Base-by-base conservation (phyloP, 30 jellyfish, hydroid and myxozoan genomes). In the Pelagia noctiluca region DNA sequence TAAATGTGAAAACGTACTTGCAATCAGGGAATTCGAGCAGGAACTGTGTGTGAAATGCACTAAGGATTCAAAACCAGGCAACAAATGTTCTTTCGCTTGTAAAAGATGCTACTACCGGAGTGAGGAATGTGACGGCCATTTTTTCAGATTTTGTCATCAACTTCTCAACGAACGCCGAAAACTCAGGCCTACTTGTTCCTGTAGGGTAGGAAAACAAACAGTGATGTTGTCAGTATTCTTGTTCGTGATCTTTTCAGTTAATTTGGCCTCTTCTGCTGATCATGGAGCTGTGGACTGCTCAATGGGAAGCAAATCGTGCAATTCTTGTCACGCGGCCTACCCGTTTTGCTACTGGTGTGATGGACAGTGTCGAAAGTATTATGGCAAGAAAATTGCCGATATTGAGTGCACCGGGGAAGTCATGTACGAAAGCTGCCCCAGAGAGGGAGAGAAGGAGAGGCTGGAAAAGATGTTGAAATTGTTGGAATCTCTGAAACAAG, bases 291-390 rank as follows among this genome's bases (percentile, higher is more conserved):
- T 72, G 25, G 94, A 75, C 36, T 75, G 94, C 19, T 26, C 83
- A 0, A 72, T 72, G 88, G 77, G 94, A 38, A 64, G 88, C 71
- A 84, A 79, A 11, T 73, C 94, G 25, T 84, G 94, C 35, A 88
- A 72, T 30, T 73, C 88, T 0, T 84, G 94, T 50, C 94, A 47
- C 32, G 88, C 94, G 13, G 94, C 83, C 24, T 82, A 82, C 25
- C 92, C 92, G 3, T 70, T 82, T 75, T 82, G 92, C 65, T 82
- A 82, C 35, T 82, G 92, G 92, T 82, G 92, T 70, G 73, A 82
- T 25, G 92, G 92, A 0, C 18, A n/a, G 23, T 82, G 92, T 54
- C 76, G 50, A 71, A 46, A 78, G 35, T 82, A 82, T 71, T 82
- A 64, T 35, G 92, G 86, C 8, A 82, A 70, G 33, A 60, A 23